Evolutionary conservation across 2,888 invertebrate genomes (phyloP), one percentile per base, ranked within the genome.

Genomic region (Branchellion lobata): DNA sequence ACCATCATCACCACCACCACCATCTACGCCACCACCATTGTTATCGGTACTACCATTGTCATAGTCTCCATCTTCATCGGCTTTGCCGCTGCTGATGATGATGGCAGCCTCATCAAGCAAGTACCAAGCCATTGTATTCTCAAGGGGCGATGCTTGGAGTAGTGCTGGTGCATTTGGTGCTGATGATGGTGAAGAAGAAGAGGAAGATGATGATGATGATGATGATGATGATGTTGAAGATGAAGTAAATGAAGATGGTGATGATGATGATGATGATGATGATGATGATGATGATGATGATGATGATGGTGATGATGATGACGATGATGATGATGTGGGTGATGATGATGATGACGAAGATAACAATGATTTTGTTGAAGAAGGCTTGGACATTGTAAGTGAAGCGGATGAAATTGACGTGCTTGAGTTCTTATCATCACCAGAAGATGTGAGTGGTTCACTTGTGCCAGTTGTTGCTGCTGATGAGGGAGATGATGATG

Each of bases 151-250:
- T 57, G 61, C 3, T 57, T 5, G 24, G 21, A 57, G 61, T 57
- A n/a, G 61, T 57, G 61, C 11, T 18, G 34, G 29, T 69, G 27
- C n/a, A 18, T 8, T 31, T 69, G 69, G 69, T 69, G 34, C 29
- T 69, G 27, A 29, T 69, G 27, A 29, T 69, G n/a, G n/a, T 69
- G 69, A 69, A 11, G 27, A 21, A 11, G 29, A 3, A 11, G 65
- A 21, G 5, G 65, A 65, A 11, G 65, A 65, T 65, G n/a, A 21
- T 65, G 65, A 65, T n/a, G 24, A 65, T 65, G 65, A 65, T 11
- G 5, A 11, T 21, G 24, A 11, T 65, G 65, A 65, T 65, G n/a
- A 65, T 27, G n/a, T 5, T 29, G 65, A 27, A 11, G 24, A 65
- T 65, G 65, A 11, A 29, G 5, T 65, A n/a, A 21, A 11, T 65